Evolutionary conservation across 2,113 vertebrate species (phyloP).

Genomic region (Sphyrna mokarran): DNA sequence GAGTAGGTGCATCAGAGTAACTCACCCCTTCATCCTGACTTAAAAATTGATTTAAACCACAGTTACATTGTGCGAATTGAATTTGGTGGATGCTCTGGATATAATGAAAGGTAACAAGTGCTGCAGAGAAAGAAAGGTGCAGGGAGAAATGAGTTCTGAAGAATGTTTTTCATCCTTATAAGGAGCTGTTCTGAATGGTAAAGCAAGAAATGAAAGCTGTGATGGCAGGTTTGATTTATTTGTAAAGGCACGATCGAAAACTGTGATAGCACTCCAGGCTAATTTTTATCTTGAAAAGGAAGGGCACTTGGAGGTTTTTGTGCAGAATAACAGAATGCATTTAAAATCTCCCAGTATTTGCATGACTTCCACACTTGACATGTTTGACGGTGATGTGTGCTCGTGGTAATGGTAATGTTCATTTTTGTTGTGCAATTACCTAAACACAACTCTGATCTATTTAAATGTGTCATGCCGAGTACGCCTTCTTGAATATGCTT

Average conservation of each 20-base stretch:
- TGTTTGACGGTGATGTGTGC: not conserved
- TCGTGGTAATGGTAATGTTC: not conserved
- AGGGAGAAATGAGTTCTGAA: not conserved
- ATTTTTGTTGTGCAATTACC: constrained; percentile 17
- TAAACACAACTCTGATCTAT: not conserved
- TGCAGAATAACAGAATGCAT: constrained; percentile 4
- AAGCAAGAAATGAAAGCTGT: not conserved
- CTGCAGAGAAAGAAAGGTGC: not conserved
- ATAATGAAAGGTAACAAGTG: not conserved
- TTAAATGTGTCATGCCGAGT: not conserved
- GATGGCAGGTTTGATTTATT: constrained; percentile 15
- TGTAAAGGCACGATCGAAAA: constrained; percentile 1
- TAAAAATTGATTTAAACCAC: not conserved
- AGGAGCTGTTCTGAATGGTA: not conserved
- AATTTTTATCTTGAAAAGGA: not conserved
- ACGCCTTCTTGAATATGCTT: not conserved
- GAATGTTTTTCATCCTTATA: not conserved
- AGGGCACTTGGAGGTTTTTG: constrained; percentile 12
- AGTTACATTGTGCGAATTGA: not conserved
- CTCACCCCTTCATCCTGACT: not conserved
- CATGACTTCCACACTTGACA: constrained; percentile 27
- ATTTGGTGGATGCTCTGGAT: not conserved
- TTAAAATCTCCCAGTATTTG: constrained; percentile 3
- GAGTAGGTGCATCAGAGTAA: not conserved
- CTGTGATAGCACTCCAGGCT: not conserved